Conservation (phyloP, 2,888 invertebrate genomes). For the Hirtodrosophila histrioides region DNA sequence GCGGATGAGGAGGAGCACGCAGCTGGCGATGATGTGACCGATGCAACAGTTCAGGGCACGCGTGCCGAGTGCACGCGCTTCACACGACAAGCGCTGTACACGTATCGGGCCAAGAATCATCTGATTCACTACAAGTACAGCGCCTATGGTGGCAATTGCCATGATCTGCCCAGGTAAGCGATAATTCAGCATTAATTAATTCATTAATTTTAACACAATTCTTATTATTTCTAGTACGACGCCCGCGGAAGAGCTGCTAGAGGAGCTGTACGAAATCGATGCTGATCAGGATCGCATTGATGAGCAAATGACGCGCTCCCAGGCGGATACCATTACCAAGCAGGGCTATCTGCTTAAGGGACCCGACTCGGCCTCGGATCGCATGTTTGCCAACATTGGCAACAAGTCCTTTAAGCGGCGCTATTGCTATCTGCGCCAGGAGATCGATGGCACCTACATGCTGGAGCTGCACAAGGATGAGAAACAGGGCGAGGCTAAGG, state of each 20-base stretch:
- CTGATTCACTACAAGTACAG: slow-evolving; percentile 96
- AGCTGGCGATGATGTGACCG: slow-evolving; percentile 31
- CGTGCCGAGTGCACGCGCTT: slow-evolving; percentile 85
- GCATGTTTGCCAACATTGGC: slow-evolving; percentile 95
- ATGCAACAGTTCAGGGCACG: slow-evolving; percentile 47
- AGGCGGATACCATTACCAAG: slow-evolving; percentile 92
- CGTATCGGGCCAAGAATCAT: slow-evolving; percentile 95
- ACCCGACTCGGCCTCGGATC: slow-evolving; percentile 94
- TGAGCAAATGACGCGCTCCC: slow-evolving; percentile 87
- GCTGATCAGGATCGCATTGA: slow-evolving; percentile 92
- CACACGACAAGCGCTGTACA: slow-evolving; percentile 87
- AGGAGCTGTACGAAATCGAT: slow-evolving; percentile 96
- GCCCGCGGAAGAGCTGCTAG: slow-evolving; percentile 87
- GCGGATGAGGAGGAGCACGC: slow-evolving; percentile 55
- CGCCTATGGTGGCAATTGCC: slow-evolving; percentile 93
- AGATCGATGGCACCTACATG: slow-evolving; percentile 95
- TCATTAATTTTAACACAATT: background rate
- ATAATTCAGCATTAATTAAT: background rate
- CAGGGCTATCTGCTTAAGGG: slow-evolving; percentile 96
- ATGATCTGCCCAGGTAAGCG: slow-evolving; percentile 91
- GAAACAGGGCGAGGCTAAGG: slow-evolving; percentile 94
- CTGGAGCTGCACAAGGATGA: slow-evolving; percentile 97
- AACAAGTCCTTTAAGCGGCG: slow-evolving; percentile 96
- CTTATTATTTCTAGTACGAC: slow-evolving; percentile 77
- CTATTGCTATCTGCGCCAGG: slow-evolving; percentile 94